Percentiles rank a stretch among this genome's conserved stretches.
These are phyloP conservation scores for Exaiptasia diaphana DNA, from an alignment of 64 coral and sea anemone genomes.

Conservation along the genomic window DNA sequence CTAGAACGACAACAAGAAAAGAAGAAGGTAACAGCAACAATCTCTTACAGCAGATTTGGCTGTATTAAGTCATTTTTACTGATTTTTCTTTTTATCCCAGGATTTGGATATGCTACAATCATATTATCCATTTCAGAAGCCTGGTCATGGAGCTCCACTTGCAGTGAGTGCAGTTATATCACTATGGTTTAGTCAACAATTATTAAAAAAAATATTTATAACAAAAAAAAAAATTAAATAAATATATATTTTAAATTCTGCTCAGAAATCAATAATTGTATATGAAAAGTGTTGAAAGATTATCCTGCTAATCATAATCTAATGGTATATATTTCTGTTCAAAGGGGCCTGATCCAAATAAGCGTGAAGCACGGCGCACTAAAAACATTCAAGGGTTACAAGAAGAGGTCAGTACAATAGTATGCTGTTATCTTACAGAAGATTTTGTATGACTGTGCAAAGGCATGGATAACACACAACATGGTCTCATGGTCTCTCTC, in stretches of 20 bases:
- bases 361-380: not conserved
- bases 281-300: not conserved
- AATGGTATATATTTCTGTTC: not conserved
- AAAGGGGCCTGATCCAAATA: not conserved
- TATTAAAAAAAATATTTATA: not conserved
- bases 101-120: constrained; percentile 17
- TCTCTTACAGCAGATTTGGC: not conserved
- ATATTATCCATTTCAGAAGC: constrained; percentile 30
- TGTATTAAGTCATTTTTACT: not conserved
- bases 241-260: not conserved
- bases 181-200: too few relatives aligned
- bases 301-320: not conserved
- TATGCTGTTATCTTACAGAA: too few relatives aligned
- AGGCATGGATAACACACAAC: too few relatives aligned
- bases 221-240: not conserved
- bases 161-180: too few relatives aligned
- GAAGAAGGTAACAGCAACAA: constrained; percentile 13
- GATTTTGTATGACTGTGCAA: too few relatives aligned
- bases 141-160: constrained; percentile 28
- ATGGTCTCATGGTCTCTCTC: too few relatives aligned
- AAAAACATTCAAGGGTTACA: not conserved
- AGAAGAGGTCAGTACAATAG: not conserved
- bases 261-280: not conserved
- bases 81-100: not conserved
- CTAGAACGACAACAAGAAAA: constrained; percentile 31